Evolutionary conservation across 2,113 vertebrate species (phyloP).

Genomic region (Leptocoma aspasia): DNA sequence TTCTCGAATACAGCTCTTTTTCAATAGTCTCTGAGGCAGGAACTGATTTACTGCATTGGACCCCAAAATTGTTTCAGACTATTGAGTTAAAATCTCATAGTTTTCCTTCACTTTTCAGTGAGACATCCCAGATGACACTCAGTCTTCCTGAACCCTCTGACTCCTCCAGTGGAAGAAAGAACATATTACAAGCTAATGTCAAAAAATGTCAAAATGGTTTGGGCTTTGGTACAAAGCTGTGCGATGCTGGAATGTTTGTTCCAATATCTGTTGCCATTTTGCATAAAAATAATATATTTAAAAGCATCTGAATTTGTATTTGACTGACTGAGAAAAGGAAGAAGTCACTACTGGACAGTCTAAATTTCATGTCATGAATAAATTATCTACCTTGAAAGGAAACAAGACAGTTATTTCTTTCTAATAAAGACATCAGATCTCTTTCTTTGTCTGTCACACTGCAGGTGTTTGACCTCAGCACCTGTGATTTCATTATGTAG

Average conservation of each 20-base stretch:
- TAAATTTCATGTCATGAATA: neutral
- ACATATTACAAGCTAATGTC: neutral
- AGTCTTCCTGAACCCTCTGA: neutral
- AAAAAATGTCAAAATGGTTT: neutral
- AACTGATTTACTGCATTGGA: neutral
- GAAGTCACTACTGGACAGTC: neutral
- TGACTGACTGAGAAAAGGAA: neutral
- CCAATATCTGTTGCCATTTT: neutral
- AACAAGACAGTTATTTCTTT: neutral
- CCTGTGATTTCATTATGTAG: neutral
- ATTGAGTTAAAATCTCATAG: neutral
- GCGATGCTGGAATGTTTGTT: neutral
- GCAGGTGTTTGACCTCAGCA: neutral
- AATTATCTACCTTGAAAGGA: neutral
- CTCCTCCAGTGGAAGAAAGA: neutral
- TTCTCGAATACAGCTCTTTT: neutral
- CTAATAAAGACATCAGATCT: neutral
- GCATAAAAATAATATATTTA: neutral
- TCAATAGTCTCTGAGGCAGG: neutral
- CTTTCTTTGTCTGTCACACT: neutral
- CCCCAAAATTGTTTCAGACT: neutral
- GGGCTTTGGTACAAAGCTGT: neutral
- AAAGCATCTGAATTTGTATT: neutral
- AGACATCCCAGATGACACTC: neutral
- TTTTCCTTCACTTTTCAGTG: neutral